Evolutionary conservation across 1,140 invertebrate species (phyloP).

Genomic region (Diorhabda carinulata): DNA sequence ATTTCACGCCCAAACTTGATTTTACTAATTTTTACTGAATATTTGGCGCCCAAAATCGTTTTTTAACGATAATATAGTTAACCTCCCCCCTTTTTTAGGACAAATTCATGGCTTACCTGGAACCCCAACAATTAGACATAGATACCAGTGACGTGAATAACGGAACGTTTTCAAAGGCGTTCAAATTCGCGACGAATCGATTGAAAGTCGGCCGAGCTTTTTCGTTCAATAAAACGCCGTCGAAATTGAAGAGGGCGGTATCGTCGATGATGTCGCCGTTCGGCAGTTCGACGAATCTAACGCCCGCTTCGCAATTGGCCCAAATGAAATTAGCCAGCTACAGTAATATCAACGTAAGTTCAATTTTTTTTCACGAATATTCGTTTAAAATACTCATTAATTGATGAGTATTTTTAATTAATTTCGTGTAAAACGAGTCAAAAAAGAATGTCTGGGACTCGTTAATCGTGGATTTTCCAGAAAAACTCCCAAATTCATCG

Average conservation of each 20-base stretch:
- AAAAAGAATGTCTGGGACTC: no score
- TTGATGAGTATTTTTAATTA: no score
- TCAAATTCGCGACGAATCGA: constrained; percentile 80
- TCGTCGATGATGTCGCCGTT: constrained; percentile 93
- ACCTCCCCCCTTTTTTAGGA: constrained; percentile 54
- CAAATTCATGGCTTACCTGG: constrained; percentile 69
- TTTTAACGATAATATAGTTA: neutral
- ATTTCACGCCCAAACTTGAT: no score
- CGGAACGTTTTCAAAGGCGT: constrained; percentile 81
- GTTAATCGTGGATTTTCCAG: no score
- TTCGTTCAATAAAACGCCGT: constrained; percentile 92
- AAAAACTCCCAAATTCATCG: no score
- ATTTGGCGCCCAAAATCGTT: no score
- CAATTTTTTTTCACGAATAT: constrained; percentile 4
- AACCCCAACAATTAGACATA: constrained; percentile 77
- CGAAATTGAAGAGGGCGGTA: constrained; percentile 86
- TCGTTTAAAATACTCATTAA: no score
- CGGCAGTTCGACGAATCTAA: constrained; percentile 72
- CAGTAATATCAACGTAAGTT: constrained; percentile 77
- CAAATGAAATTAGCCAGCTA: constrained; percentile 80
- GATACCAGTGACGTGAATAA: constrained; percentile 78
- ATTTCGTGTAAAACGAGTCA: no score
- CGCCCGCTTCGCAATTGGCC: constrained; percentile 68
- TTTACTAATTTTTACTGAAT: no score
- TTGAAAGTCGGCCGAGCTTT: constrained; percentile 89